Evolutionary conservation across 2,888 invertebrate genomes (phyloP), one percentile per base, ranked within the genome.

Genomic region (Lasioglossum vierecki): DNA sequence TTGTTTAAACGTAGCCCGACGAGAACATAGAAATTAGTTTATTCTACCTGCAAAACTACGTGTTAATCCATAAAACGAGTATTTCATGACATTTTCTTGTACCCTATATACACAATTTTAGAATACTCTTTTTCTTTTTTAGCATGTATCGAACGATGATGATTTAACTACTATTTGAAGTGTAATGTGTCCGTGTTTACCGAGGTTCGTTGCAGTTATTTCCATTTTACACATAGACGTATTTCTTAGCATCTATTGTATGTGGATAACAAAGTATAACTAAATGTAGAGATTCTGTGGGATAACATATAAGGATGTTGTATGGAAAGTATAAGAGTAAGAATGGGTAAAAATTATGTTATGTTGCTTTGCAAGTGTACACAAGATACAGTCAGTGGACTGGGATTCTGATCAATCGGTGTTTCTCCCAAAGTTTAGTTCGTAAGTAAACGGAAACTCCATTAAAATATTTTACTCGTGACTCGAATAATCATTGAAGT

Each of bases 181-280:
- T 4, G 15, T n/a, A 13, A 9, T 60, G 15, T 35, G 26, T 46
- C 11, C 53, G 13, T 26, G 15, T 75, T 79, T 80, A 81, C 66
- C 77, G 86, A 79, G 80, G 79, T 80, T 86, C 26, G 6, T 41
- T 76, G 77, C 78, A 84, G 53, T 66, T 78, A 78, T 84, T 84
- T 80, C 79, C 79, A 87, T 63, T 87, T 83, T 81, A 74, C 66
- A 70, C 73, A 71, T 79, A 86, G 73, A 79, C n/a, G 8, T 85
- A 74, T 81, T 70, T 80, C 74, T 77, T 87, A 81, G 87, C 75
- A 81, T 86, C 80, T 86, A 46, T 46, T 18, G 46, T 46, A 73
- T 84, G 73, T 74, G 68, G 44, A 83, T 70, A 35, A 76, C 13
- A 70, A 80, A 79, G 57, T 79, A 75, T 81, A 80, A 77, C 35